Conservation (phyloP, 2,888 invertebrate species). For the Brachyptera putata region DNA sequence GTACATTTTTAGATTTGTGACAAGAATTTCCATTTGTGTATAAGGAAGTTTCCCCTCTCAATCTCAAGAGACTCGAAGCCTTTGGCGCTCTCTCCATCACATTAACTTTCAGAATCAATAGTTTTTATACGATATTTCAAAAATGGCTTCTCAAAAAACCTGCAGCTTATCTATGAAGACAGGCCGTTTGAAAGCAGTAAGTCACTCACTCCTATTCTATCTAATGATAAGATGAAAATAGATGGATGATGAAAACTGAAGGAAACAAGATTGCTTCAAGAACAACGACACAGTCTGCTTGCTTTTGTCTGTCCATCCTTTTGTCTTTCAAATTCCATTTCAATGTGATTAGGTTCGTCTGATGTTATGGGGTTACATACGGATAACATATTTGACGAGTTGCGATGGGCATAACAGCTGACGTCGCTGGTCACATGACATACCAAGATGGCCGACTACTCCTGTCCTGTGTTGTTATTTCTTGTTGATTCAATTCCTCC, state of each 20-base stretch:
- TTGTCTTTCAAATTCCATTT: background rate
- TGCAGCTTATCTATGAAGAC: background rate
- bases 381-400: background rate
- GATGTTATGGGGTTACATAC: background rate
- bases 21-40: no score
- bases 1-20: no score
- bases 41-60: no score
- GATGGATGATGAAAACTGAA: background rate
- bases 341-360: background rate
- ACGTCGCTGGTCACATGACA: no score
- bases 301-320: no score
- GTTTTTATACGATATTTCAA: conserved; percentile 9
- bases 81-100: background rate
- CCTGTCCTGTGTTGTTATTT: no score
- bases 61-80: no score
- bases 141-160: background rate
- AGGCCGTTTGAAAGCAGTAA: background rate
- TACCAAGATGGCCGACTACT: no score
- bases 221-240: background rate
- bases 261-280: background rate
- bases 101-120: conserved; percentile 6
- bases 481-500: no score
- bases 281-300: background rate
- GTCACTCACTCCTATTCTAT: background rate
- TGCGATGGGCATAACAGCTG: no score